Base-by-base conservation (phyloP, 1,140 invertebrate genomes). In the Dufourea novaeangliae region DNA sequence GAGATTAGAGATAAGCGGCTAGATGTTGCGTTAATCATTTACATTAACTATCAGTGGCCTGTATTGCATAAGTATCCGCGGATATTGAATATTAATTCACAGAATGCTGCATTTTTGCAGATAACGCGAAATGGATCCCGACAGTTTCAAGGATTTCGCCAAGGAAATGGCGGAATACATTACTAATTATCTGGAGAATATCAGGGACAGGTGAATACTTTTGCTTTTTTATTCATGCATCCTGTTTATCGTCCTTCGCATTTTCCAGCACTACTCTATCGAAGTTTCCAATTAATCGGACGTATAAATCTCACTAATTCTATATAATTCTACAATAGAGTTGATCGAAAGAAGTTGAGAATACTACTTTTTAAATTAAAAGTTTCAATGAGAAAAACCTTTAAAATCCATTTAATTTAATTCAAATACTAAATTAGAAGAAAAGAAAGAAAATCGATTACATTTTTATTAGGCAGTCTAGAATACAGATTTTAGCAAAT, bases 161-260 rank as follows among this genome's bases (percentile, higher is more conserved):
- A 95, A 95, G 85, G 94, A 95, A 68, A 97, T 97, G 96, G 93
- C 95, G 1, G 95, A 97, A 81, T 97, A 96, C 88, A 96, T 97
- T 62, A 95, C 95, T 5, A 94, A 97, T 83, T 98, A 98, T 92
- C 91, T 97, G 90, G 96, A 96, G 90, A 97, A 97, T 83, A 97
- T 97, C 82, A 93, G 96, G 88, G 96, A 97, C 84, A 95, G 96
- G 96, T 97, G 93, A 92, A 62, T 67, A 22, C 27, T 32, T 34
- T 56, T 25, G 11, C 41, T n/a, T 3, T 39, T 22, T 20, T 50
- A 22, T 41, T 7, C 7, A 1, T 34, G 14, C 6, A 44, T 61
- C n/a, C 22, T 69, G 10, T 37, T 72, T 7, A 44, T 44, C 14
- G 25, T 22, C 39, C 37, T 46, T 46, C 17, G 6, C 4, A 20